These are phyloP conservation scores for Tetramorium simillimum DNA, from an alignment of 1,140 invertebrate genomes.

Conservation along the genomic window DNA sequence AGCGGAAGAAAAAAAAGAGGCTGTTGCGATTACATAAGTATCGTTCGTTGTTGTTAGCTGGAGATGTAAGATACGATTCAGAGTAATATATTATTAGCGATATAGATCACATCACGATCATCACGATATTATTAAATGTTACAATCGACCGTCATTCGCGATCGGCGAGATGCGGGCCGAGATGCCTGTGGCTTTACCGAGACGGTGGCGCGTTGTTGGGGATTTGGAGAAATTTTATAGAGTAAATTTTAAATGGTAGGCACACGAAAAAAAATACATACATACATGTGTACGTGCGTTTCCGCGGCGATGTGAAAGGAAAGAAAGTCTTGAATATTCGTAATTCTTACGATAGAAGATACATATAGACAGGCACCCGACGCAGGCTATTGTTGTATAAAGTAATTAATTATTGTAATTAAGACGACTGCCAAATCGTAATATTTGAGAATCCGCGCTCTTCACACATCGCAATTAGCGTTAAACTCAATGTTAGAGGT, in stretches of 20 bases:
- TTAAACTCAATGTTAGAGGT: neutral
- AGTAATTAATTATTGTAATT: conserved; percentile 46
- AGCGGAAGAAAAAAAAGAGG: conserved; percentile 68
- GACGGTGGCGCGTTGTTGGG: conserved; percentile 60
- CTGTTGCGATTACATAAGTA: conserved; percentile 76
- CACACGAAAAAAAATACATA: neutral
- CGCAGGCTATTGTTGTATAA: conserved; percentile 59
- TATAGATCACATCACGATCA: conserved; percentile 59
- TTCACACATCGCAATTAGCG: conserved; percentile 4
- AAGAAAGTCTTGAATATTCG: conserved; percentile 45
- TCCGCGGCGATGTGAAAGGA: conserved; percentile 12
- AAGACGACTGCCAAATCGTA: conserved; percentile 68
- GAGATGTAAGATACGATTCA: conserved; percentile 76
- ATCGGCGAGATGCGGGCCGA: conserved; percentile 55
- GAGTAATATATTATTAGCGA: conserved; percentile 78
- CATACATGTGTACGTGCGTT: neutral
- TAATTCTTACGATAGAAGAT: conserved; percentile 50
- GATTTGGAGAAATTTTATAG: conserved; percentile 74
- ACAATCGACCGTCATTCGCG: conserved; percentile 59
- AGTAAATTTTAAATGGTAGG: conserved; percentile 71
- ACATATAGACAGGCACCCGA: conserved; percentile 37
- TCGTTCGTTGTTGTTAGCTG: conserved; percentile 76
- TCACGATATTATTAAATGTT: conserved; percentile 71
- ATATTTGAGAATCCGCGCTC: neutral
- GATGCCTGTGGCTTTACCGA: conserved; percentile 61